Evolutionary conservation across 1,140 invertebrate genomes (phyloP).

Genomic region (Venustaconcha ellipsiformis): DNA sequence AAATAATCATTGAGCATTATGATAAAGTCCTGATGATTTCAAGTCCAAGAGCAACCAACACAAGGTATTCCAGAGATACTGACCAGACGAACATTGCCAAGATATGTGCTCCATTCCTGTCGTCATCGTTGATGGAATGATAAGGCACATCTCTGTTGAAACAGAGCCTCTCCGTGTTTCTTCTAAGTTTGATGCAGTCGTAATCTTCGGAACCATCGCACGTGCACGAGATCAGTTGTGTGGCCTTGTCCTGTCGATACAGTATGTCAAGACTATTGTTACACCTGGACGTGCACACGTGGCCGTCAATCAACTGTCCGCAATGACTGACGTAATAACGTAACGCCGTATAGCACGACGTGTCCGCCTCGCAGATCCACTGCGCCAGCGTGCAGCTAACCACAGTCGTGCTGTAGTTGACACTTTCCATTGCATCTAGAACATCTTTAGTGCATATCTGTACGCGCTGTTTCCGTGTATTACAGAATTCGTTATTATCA

Average conservation of each 20-base stretch:
- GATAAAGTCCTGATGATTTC: too few species aligned
- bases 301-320: conserved; percentile 32
- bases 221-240: conserved; percentile 52
- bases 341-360: conserved; percentile 54
- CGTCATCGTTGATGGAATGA: too few species aligned
- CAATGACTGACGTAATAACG: conserved; percentile 53
- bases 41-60: too few species aligned
- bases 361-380: conserved; percentile 62
- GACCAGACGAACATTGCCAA: too few species aligned
- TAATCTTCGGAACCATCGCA: conserved; percentile 57
- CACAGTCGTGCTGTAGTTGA: conserved; percentile 31
- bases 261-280: conserved; percentile 59
- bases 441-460: conserved; percentile 51
- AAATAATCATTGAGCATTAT: too few species aligned
- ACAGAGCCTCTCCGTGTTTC: conserved; percentile 50
- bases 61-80: too few species aligned
- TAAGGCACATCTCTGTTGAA: conserved; percentile 17
- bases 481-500: conserved; percentile 41
- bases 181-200: conserved; percentile 47
- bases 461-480: conserved; percentile 41
- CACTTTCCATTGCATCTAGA: conserved; percentile 34
- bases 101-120: too few species aligned
- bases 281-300: conserved; percentile 49
- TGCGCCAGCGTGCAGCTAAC: conserved; percentile 55
- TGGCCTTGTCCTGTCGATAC: conserved; percentile 52